Evolutionary conservation across 2,113 vertebrate species (phyloP).

Genomic region (Carettochelys insculpta): DNA sequence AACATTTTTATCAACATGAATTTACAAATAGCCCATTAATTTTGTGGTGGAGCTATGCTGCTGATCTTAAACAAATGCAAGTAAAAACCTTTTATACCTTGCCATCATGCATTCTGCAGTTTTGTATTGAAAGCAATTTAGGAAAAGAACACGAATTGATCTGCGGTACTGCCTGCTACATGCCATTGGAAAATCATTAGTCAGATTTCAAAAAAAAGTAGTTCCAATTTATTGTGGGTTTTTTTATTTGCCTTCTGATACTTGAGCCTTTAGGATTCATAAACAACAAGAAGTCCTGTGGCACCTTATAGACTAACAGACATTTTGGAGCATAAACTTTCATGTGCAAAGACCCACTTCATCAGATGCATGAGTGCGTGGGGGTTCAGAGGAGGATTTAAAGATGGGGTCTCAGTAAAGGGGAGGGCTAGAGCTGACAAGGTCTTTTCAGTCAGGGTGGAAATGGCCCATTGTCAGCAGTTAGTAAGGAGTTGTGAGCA

Average conservation of each 20-base stretch:
- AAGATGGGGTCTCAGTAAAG: too few relatives aligned
- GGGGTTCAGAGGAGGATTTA: too few relatives aligned
- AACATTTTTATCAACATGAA: background rate
- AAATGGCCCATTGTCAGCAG: too few relatives aligned
- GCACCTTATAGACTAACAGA: too few relatives aligned
- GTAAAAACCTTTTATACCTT: background rate
- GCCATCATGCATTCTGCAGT: background rate
- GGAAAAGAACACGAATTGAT: background rate
- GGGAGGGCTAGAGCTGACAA: too few relatives aligned
- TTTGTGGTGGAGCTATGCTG: background rate
- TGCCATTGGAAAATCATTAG: background rate
- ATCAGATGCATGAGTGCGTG: too few relatives aligned
- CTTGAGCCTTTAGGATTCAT: too few relatives aligned
- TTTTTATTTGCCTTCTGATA: background rate
- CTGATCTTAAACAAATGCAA: background rate
- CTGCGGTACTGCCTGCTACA: background rate
- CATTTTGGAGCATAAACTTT: too few relatives aligned
- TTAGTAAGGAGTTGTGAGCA: too few relatives aligned
- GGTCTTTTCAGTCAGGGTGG: too few relatives aligned
- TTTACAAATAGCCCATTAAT: background rate
- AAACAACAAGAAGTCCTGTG: too few relatives aligned
- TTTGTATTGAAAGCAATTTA: background rate
- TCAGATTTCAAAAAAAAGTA: background rate
- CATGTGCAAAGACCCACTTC: too few relatives aligned
- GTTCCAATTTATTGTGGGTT: background rate